These are phyloP conservation scores for Chloropsis cyanopogon DNA, from an alignment of 2,113 vertebrate genomes.

Conservation along the genomic window DNA sequence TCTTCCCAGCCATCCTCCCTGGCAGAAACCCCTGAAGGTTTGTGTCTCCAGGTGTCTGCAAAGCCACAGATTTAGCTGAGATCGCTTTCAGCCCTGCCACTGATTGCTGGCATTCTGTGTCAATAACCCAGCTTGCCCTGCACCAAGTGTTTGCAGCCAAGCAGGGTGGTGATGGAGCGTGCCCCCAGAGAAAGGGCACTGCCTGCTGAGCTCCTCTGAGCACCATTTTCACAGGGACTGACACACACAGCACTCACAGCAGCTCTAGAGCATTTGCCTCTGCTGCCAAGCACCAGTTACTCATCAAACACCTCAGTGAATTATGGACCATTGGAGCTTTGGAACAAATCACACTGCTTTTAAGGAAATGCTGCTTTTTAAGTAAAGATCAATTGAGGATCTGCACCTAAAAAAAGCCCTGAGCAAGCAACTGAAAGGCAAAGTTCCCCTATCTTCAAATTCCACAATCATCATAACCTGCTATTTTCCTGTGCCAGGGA, in stretches of 20 bases:
- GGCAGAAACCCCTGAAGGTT: background rate
- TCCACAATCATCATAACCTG: background rate
- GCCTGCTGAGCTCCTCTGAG: background rate
- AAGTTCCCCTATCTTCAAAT: background rate
- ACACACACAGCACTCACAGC: background rate
- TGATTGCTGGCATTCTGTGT: rapidly evolving
- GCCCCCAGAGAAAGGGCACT: background rate
- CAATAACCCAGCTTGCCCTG: background rate
- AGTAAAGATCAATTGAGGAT: background rate
- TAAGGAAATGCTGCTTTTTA: background rate
- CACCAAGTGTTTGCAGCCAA: background rate
- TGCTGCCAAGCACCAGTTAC: background rate
- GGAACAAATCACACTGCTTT: background rate
- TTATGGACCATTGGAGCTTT: background rate
- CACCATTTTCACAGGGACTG: background rate
- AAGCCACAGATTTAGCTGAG: background rate
- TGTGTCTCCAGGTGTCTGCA: background rate
- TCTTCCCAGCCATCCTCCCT: background rate
- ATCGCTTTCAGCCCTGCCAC: background rate
- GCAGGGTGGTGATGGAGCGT: background rate
- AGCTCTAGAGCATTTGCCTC: background rate
- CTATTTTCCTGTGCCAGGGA: background rate
- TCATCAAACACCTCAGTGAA: background rate
- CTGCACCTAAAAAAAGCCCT: background rate
- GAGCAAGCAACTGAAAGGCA: background rate